Evolutionary conservation across 2,113 vertebrate species (phyloP).

Genomic region (Labeo rohita): DNA sequence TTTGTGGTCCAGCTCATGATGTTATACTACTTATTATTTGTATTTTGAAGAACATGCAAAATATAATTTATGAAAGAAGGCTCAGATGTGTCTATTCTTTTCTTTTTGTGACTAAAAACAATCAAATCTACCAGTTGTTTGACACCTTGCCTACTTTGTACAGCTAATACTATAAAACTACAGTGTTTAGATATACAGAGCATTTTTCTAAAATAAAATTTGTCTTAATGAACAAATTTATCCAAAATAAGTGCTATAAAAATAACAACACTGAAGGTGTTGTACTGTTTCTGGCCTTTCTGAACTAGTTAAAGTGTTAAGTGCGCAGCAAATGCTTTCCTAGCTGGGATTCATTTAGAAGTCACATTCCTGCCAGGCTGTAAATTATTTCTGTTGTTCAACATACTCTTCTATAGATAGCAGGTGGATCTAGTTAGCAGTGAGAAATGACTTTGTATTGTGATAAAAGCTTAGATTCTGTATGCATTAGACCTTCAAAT

Average conservation of each 20-base stretch:
- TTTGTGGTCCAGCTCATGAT: too few species aligned
- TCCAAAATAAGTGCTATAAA: not conserved
- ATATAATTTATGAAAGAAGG: not conserved
- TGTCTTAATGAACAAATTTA: not conserved
- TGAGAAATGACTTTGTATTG: not conserved
- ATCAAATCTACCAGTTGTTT: not conserved
- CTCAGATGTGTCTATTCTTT: not conserved
- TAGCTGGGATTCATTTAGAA: conserved; percentile 23
- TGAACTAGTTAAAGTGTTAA: not conserved
- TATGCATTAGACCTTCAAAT: not conserved
- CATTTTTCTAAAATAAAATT: not conserved
- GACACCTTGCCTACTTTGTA: too few species aligned
- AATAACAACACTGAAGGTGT: not conserved
- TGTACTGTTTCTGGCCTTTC: not conserved
- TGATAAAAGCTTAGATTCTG: not conserved
- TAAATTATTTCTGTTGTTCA: conserved; percentile 23
- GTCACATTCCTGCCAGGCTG: conserved; percentile 3
- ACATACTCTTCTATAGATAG: not conserved
- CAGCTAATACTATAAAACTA: too few species aligned
- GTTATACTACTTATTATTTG: too few species aligned
- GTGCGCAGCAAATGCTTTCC: not conserved
- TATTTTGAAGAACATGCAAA: not conserved
- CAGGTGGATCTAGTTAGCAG: not conserved
- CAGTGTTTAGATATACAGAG: too few species aligned
- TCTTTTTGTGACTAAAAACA: not conserved